These are phyloP conservation scores for Syngnathoides biaculeatus DNA, from an alignment of 2,113 vertebrate species.

Conservation along the genomic window DNA sequence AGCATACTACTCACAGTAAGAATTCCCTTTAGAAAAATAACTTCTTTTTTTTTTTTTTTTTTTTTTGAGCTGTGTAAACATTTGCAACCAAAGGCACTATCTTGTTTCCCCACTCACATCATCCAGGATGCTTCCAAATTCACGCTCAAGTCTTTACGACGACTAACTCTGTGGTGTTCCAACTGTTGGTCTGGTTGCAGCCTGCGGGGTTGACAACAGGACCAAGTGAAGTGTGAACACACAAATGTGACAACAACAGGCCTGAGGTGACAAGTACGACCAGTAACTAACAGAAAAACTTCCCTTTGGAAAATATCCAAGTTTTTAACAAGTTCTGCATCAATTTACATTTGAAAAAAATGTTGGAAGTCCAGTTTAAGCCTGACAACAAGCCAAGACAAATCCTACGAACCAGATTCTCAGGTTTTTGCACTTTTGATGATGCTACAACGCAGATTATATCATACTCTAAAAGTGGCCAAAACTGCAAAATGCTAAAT, in stretches of 20 bases:
- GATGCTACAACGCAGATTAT: constrained; percentile 10
- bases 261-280: background rate
- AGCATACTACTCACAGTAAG: constrained; percentile 35
- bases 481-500: constrained; percentile 11
- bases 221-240: background rate
- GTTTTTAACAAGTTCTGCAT: background rate
- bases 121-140: background rate
- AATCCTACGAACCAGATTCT: constrained; percentile 6
- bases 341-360: constrained; percentile 15
- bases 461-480: constrained; percentile 8
- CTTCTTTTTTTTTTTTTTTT: background rate
- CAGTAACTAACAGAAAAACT: background rate
- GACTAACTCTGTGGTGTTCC: background rate
- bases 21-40: constrained; percentile 66
- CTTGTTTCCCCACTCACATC: constrained; percentile 22
- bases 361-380: constrained; percentile 5
- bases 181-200: constrained; percentile 10
- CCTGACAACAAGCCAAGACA: constrained; percentile 35
- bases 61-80: constrained; percentile 58
- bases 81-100: constrained; percentile 71
- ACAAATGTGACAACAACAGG: background rate
- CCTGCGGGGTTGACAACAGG: constrained; percentile 9
- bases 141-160: background rate
- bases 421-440: constrained; percentile 15
- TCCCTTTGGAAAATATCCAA: constrained; percentile 31